Evolutionary conservation across 1,140 invertebrate genomes (phyloP), one percentile per base, ranked within the genome.

Genomic region (Hyphantria cunea): DNA sequence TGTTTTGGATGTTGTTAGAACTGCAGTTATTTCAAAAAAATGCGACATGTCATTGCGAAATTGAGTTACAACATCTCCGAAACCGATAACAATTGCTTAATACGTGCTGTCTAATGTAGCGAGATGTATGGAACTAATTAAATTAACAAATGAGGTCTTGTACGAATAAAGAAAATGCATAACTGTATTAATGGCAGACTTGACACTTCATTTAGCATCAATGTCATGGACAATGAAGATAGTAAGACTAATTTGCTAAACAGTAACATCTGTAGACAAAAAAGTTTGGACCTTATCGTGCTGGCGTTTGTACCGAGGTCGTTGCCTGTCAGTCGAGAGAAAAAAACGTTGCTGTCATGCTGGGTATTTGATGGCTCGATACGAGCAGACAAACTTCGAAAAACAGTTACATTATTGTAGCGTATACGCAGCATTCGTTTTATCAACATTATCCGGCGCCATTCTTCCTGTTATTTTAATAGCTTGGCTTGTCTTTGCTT

Each of bases 321-420:
- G 69, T 77, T 82, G 80, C 37, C 78, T 84, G 78, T 76, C 80
- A 76, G 58, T 74, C 64, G 68, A 76, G n/a, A n/a, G n/a, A 58
- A 75, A 79, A 72, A 79, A 72, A 74, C 64, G 60, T 64, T 72
- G 67, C 67, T 70, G 71, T 80, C 78, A 82, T 76, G 73, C 61
- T 70, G 62, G 50, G 68, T 68, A 78, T 72, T n/a, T 74, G 69
- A 73, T 66, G 66, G 66, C 48, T 54, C 67, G 80, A 76, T 82
- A 79, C 69, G 68, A 54, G 47, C 52, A 61, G 58, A 55, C 68
- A 78, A 75, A 71, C 60, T 60, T 72, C 61, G 70, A 78, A 56
- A n/a, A 74, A 82, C 79, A 76, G 81, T 84, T 81, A 82, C 51
- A 58, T 63, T 72, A 76, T 80, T 76, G 74, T 80, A 58, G 63